A percentile compares a stretch with the other conserved stretches of the same genome.
Evolutionary conservation across 2,797 vertebrate species (phyloP).

Genomic region (Ispidina picta): DNA sequence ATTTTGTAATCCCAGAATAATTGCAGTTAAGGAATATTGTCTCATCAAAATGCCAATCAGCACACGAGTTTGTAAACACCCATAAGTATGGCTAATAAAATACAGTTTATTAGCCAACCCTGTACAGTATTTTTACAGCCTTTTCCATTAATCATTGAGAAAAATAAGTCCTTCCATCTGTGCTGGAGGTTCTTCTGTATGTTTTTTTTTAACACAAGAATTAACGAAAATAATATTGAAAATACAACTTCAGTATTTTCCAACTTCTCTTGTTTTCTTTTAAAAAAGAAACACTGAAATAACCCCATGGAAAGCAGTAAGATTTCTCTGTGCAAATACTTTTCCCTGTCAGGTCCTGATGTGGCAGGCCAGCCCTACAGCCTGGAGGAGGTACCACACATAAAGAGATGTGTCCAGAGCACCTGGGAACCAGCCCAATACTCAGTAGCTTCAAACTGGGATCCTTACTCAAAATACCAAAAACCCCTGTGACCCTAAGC

Average conservation of each 20-base stretch:
- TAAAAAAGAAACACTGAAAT: background rate
- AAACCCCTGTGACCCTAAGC: background rate
- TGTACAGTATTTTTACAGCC: constrained; percentile 32
- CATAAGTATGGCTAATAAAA: constrained; percentile 51
- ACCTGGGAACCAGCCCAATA: background rate
- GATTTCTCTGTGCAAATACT: background rate
- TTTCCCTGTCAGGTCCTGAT: fast-evolving
- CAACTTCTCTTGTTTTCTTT: background rate
- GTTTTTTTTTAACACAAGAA: background rate
- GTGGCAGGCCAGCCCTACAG: background rate
- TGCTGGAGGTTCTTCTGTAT: background rate
- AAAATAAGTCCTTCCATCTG: constrained; percentile 53
- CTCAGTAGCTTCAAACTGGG: background rate
- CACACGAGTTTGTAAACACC: constrained; percentile 47
- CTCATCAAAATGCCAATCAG: constrained; percentile 46
- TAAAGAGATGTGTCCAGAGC: background rate
- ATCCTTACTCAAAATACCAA: background rate
- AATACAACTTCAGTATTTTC: background rate
- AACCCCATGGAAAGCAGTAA: background rate
- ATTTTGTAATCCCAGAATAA: constrained; percentile 42
- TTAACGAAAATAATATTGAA: background rate
- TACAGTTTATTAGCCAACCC: constrained; percentile 46
- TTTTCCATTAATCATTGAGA: constrained; percentile 37
- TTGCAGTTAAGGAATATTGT: constrained; percentile 23
- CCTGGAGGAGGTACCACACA: background rate